phyloP scores from a whole-genome alignment of 37 sponge, comb jelly and placozoan species.

The Oopsacas minuta region DNA sequence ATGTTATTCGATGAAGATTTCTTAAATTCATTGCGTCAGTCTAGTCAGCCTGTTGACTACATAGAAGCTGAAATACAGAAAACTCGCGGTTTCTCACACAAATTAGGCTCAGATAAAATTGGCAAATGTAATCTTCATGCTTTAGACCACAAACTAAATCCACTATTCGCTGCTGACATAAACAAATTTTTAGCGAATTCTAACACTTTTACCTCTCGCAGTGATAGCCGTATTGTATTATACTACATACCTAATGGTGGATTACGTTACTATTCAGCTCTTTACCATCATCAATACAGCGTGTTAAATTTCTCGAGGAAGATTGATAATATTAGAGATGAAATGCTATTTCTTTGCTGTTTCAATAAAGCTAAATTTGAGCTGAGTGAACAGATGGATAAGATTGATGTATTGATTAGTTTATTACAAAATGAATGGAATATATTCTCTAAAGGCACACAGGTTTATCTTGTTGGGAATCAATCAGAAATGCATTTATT shows the following conservation, averaged over 20 bases:
- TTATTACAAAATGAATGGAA: neutral
- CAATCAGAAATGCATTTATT: neutral
- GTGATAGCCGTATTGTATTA: neutral
- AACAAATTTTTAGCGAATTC: neutral
- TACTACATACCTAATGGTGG: neutral
- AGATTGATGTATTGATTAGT: neutral
- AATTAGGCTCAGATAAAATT: neutral
- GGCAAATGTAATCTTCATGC: slow-evolving; percentile 5
- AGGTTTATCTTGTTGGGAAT: neutral
- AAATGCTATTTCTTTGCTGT: neutral
- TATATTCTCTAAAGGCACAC: neutral
- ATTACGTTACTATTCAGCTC: neutral
- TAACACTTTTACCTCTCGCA: neutral
- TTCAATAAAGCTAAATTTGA: slow-evolving; percentile 5
- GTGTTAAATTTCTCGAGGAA: neutral
- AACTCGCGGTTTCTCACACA: neutral
- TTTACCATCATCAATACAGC: slow-evolving; percentile 2
- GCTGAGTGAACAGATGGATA: neutral
- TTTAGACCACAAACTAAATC: neutral
- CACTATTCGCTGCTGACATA: neutral
- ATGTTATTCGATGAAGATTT: neutral
- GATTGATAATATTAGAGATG: neutral
- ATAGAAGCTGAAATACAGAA: neutral
- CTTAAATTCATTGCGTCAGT: neutral
- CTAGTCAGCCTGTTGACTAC: neutral